Conservation (phyloP, 2,113 vertebrate species). For the Aegithalos caudatus region DNA sequence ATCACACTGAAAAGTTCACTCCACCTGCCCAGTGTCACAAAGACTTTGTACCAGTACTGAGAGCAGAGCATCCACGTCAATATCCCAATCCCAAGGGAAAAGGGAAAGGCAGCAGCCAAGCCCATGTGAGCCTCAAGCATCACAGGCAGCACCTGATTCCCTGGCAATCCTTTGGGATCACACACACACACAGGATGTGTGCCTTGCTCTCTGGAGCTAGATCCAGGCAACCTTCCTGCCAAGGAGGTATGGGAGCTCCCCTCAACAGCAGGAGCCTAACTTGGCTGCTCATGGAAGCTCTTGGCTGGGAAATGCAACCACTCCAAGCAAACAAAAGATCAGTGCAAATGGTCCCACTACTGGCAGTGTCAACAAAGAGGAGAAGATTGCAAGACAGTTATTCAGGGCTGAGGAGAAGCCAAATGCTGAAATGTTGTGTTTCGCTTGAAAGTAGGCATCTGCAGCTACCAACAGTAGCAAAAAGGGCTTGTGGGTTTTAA, state of each 20-base stretch:
- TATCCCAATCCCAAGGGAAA: not conserved
- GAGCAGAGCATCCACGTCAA: not conserved
- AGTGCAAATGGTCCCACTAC: not conserved
- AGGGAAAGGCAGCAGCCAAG: not conserved
- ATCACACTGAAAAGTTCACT: not conserved
- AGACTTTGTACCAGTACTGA: not conserved
- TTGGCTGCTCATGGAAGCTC: not conserved
- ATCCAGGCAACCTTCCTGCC: not conserved
- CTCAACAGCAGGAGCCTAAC: not conserved
- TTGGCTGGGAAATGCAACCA: not conserved
- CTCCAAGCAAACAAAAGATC: not conserved
- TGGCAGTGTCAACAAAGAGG: not conserved
- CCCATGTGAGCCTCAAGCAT: fast-evolving
- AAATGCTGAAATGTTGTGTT: not conserved
- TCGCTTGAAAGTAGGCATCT: not conserved
- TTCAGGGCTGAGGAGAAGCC: not conserved
- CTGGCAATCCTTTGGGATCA: not conserved
- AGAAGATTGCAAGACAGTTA: not conserved
- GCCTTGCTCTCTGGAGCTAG: not conserved
- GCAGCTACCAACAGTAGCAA: not conserved
- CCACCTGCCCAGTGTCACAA: fast-evolving
- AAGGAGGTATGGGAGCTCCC: not conserved
- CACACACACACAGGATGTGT: not conserved
- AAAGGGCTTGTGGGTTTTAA: not conserved
- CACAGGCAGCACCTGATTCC: not conserved